Conservation (phyloP, 2,888 invertebrate species). For the Xestobium rufovillosum region DNA sequence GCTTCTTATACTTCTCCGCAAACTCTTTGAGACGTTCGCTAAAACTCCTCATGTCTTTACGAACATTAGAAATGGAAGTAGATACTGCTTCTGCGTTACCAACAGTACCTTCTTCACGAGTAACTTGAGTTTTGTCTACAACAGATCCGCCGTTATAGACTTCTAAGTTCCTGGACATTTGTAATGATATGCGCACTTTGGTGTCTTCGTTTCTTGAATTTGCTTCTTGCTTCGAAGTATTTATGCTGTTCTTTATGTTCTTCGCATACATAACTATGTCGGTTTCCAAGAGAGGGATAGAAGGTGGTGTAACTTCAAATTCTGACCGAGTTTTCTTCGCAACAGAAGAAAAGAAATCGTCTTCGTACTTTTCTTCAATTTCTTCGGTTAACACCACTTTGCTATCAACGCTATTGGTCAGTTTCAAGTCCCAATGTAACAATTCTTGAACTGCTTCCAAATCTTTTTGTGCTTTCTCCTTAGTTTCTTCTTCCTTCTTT, state of each 20-base stretch:
- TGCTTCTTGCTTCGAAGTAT: slow-evolving; percentile 24
- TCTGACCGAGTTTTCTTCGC: not conserved
- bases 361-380: too few relatives aligned
- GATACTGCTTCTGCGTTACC: slow-evolving; percentile 15
- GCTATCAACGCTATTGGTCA: too few relatives aligned
- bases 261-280: slow-evolving; percentile 1
- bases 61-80: slow-evolving; percentile 25
- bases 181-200: slow-evolving; percentile 24
- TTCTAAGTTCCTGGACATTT: slow-evolving; percentile 23
- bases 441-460: too few relatives aligned
- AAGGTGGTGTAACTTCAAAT: not conserved
- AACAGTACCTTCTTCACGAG: slow-evolving; percentile 10
- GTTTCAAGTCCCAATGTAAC: too few relatives aligned
- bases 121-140: not conserved
- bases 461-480: too few relatives aligned
- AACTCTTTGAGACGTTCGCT: slow-evolving; percentile 22
- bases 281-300: not conserved
- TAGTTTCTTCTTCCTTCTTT: too few relatives aligned
- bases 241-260: slow-evolving; percentile 9
- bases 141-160: too few relatives aligned
- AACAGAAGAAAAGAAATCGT: too few relatives aligned
- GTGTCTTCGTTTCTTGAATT: slow-evolving; percentile 24
- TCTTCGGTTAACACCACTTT: too few relatives aligned
- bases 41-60: slow-evolving; percentile 23
- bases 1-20: slow-evolving; percentile 22